A percentile compares a stretch with the other conserved stretches of the same genome.
Conservation (phyloP, 2,888 invertebrate species). For the Sinopyrophorus schimmeli region DNA sequence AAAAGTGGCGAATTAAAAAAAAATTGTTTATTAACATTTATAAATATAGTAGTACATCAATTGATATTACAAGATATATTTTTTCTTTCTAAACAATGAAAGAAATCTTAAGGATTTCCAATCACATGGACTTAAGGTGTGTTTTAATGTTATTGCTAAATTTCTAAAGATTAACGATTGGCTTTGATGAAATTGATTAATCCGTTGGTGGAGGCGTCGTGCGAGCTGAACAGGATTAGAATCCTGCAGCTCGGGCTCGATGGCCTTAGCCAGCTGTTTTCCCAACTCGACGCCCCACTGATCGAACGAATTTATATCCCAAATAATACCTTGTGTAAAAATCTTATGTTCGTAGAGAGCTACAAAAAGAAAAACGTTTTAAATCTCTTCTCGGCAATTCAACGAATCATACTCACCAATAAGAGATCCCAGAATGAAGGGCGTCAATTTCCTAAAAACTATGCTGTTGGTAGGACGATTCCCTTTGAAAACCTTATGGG, state of each 20-base stretch:
- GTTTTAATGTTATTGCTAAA: neutral
- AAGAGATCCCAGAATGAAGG: constrained; percentile 89
- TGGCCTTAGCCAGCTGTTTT: constrained; percentile 97
- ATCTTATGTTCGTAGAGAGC: constrained; percentile 99
- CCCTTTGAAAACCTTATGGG: constrained; percentile 96
- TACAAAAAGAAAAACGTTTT: too few species aligned
- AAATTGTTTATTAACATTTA: too few species aligned
- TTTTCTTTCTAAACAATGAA: constrained; percentile 4
- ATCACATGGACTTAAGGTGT: neutral
- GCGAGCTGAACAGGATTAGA: constrained; percentile 69
- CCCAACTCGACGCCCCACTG: constrained; percentile 99
- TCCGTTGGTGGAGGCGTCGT: constrained; percentile 96
- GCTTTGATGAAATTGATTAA: constrained; percentile 92
- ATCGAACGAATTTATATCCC: constrained; percentile 99
- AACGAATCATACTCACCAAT: constrained; percentile 68
- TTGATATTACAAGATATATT: too few species aligned
- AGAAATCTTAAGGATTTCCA: constrained; percentile 3
- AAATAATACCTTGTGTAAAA: constrained; percentile 96
- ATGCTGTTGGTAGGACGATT: constrained; percentile 98
- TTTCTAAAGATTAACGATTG: constrained; percentile 57
- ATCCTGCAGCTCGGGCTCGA: constrained; percentile 88
- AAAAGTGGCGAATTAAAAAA: too few species aligned
- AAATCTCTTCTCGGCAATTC: too few species aligned
- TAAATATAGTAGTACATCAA: too few species aligned
- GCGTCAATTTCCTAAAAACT: constrained; percentile 86